A percentile compares a stretch with the other conserved stretches of the same genome.
Conservation (phyloP, 64 coral and sea anemone species). For the Acropora yongei region DNA sequence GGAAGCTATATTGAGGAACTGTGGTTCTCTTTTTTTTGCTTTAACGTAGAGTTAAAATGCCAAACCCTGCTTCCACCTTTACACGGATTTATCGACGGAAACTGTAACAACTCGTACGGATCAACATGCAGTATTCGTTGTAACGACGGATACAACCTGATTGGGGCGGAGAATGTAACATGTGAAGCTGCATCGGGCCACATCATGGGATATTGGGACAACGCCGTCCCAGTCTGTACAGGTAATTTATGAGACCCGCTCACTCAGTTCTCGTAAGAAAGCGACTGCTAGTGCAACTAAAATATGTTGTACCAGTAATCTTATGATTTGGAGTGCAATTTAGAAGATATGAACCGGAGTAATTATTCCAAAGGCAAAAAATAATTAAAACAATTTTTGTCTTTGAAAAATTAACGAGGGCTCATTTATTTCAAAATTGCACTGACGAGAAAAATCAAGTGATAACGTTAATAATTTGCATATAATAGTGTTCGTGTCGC, state of each 20-base stretch:
- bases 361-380: too few relatives aligned
- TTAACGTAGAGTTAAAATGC: conserved; percentile 42
- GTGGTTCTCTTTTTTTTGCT: neutral
- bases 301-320: neutral
- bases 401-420: neutral
- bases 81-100: conserved; percentile 48
- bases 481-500: too few relatives aligned
- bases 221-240: conserved; percentile 34
- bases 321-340: too few relatives aligned
- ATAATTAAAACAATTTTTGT: too few relatives aligned
- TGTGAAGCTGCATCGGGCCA: conserved; percentile 57
- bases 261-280: conserved; percentile 6
- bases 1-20: neutral
- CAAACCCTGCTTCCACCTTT: conserved; percentile 41
- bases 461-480: too few relatives aligned
- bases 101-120: conserved; percentile 57
- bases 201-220: conserved; percentile 67
- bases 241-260: conserved; percentile 35
- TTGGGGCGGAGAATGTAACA: conserved; percentile 30
- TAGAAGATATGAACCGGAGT: too few relatives aligned
- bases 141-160: conserved; percentile 74
- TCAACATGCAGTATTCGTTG: conserved; percentile 57
- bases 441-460: neutral
- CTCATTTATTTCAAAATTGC: neutral
- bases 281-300: neutral